Evolutionary conservation across 2,888 invertebrate species (phyloP).

Genomic region (Aethes cnicana): DNA sequence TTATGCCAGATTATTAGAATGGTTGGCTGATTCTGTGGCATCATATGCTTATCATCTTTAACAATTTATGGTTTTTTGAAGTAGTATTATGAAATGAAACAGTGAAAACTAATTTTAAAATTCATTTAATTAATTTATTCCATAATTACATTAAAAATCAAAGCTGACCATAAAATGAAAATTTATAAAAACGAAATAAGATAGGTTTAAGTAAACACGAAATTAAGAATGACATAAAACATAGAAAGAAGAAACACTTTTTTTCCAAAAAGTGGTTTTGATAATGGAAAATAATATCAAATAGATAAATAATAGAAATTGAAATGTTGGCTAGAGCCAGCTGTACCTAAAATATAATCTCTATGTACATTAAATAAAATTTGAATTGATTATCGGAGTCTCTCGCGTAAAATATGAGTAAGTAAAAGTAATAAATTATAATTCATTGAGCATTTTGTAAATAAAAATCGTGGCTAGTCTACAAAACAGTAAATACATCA

Average conservation of each 20-base stretch:
- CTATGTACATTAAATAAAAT: slow-evolving; percentile 17
- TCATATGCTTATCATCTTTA: too few relatives aligned
- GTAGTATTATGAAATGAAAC: background rate
- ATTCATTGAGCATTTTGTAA: background rate
- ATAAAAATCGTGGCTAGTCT: slow-evolving; percentile 10
- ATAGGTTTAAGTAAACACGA: slow-evolving; percentile 34
- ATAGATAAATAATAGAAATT: slow-evolving; percentile 31
- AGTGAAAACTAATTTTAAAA: background rate
- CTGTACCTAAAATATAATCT: slow-evolving; percentile 34
- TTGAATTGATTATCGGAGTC: slow-evolving; percentile 18
- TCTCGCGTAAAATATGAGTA: slow-evolving; percentile 28
- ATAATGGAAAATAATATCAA: slow-evolving; percentile 34
- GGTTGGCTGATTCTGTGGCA: too few relatives aligned
- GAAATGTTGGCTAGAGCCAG: slow-evolving; percentile 43
- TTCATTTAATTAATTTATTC: slow-evolving; percentile 16
- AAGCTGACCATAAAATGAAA: slow-evolving; percentile 28
- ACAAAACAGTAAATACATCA: slow-evolving; percentile 28
- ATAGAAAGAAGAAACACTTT: slow-evolving; percentile 59
- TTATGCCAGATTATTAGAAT: too few relatives aligned
- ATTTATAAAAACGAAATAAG: slow-evolving; percentile 28
- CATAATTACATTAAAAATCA: slow-evolving; percentile 17
- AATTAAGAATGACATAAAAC: slow-evolving; percentile 37
- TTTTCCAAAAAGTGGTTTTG: slow-evolving; percentile 60
- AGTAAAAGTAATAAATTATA: background rate
- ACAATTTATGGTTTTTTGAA: background rate